Percentiles rank a stretch among this genome's conserved stretches.
These are phyloP conservation scores for Leptocoma aspasia DNA, from an alignment of 2,113 vertebrate species.

Conservation along the genomic window DNA sequence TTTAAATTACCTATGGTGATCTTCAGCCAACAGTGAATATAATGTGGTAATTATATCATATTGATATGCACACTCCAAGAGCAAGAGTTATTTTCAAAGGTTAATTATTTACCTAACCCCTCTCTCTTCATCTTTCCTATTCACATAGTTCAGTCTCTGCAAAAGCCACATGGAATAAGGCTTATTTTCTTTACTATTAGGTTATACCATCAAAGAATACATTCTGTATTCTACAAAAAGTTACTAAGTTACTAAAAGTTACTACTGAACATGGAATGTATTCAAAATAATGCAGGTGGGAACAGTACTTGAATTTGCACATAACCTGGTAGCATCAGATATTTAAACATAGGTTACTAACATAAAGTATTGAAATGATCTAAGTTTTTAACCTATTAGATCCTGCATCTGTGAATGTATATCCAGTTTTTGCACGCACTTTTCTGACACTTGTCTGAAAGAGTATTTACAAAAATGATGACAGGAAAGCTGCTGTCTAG, in stretches of 20 bases:
- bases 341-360: background rate
- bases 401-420: background rate
- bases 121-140: constrained; percentile 36
- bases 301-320: background rate
- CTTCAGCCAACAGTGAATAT: constrained; percentile 62
- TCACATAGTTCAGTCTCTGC: constrained; percentile 26
- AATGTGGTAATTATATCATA: constrained; percentile 68
- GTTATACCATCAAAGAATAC: background rate
- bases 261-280: background rate
- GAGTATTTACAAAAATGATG: background rate
- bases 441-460: background rate
- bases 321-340: background rate
- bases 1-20: constrained; percentile 60
- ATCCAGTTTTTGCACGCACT: background rate
- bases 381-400: background rate
- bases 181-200: background rate
- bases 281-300: background rate
- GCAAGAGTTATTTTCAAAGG: constrained; percentile 71
- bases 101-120: constrained; percentile 75
- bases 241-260: background rate
- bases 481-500: background rate
- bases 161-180: background rate
- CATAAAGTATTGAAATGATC: background rate
- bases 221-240: background rate
- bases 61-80: constrained; percentile 51